Percentiles rank a stretch among this genome's conserved stretches.
Conservation (phyloP, 35 echinoderm and acorn worm species). For the Amphiura filiformis region DNA sequence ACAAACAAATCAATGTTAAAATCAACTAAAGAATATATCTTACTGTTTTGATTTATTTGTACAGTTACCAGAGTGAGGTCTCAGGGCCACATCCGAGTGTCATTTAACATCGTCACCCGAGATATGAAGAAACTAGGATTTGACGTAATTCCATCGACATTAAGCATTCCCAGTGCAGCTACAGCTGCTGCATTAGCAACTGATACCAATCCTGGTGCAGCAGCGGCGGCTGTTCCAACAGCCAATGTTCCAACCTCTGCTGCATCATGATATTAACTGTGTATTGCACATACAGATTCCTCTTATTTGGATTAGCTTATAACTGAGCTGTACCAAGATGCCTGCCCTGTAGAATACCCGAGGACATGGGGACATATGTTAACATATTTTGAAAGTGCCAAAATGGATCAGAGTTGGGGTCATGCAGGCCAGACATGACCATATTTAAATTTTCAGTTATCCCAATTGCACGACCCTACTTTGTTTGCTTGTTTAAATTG, state of each 20-base stretch:
- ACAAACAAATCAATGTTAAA: background rate
- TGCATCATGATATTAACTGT: background rate
- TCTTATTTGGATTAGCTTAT: too few species aligned
- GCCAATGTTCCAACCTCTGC: background rate
- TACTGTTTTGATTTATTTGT: conserved; percentile 1
- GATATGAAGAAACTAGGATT: conserved; percentile 99
- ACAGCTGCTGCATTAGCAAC: conserved; percentile 46
- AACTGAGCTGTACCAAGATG: too few species aligned
- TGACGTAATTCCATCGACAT: conserved; percentile 45
- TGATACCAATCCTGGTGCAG: conserved; percentile 9
- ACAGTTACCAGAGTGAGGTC: conserved; percentile 91
- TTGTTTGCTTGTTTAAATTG: too few species aligned
- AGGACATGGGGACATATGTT: too few species aligned
- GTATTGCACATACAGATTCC: too few species aligned
- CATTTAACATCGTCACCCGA: conserved; percentile 74
- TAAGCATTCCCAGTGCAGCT: conserved; percentile 50
- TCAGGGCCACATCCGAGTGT: conserved; percentile 77
- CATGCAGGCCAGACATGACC: too few species aligned
- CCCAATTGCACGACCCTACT: too few species aligned
- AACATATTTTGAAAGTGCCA: too few species aligned
- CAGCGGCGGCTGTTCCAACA: conserved; percentile 49
- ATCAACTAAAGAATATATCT: background rate
- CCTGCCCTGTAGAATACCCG: too few species aligned
- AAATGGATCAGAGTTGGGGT: too few species aligned
- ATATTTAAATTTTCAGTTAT: too few species aligned